These are phyloP conservation scores for Malurus melanocephalus DNA, from an alignment of 2,113 vertebrate genomes.

Conservation along the genomic window DNA sequence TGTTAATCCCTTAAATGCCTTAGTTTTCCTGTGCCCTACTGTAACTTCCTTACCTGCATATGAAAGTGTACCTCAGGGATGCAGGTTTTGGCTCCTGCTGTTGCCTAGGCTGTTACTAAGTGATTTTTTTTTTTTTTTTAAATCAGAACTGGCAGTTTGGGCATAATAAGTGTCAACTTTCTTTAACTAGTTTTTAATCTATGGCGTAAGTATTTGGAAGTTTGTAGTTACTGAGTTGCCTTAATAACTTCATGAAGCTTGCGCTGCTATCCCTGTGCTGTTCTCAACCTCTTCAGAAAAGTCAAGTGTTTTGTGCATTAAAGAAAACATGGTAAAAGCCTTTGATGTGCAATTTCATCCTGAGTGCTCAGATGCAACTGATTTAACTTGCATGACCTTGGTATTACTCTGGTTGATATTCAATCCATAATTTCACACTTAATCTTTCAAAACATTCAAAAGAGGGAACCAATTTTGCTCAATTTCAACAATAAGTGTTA, in stretches of 20 bases:
- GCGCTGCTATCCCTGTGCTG: background rate
- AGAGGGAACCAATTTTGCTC: constrained; percentile 32
- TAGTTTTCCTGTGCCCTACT: background rate
- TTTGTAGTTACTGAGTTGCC: background rate
- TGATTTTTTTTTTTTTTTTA: background rate
- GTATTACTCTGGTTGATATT: constrained; percentile 24
- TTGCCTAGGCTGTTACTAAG: background rate
- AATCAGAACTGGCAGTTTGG: background rate
- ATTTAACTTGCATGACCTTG: background rate
- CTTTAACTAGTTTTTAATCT: background rate
- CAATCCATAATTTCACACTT: constrained; percentile 22
- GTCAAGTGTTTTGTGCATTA: background rate
- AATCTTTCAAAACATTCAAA: constrained; percentile 54
- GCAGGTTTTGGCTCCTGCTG: background rate
- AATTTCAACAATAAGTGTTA: constrained; percentile 16
- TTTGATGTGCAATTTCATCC: background rate
- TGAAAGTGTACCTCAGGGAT: background rate
- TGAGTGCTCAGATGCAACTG: background rate
- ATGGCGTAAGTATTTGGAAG: background rate
- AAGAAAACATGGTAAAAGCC: background rate
- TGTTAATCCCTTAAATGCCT: background rate
- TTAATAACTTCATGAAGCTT: background rate
- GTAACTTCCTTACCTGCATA: background rate
- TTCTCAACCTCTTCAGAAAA: background rate
- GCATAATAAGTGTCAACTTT: background rate